Percentiles rank a stretch among this genome's conserved stretches.
phyloP scores from a whole-genome alignment of 2,888 invertebrate genomes.

The Lasioglossum villosulum region DNA sequence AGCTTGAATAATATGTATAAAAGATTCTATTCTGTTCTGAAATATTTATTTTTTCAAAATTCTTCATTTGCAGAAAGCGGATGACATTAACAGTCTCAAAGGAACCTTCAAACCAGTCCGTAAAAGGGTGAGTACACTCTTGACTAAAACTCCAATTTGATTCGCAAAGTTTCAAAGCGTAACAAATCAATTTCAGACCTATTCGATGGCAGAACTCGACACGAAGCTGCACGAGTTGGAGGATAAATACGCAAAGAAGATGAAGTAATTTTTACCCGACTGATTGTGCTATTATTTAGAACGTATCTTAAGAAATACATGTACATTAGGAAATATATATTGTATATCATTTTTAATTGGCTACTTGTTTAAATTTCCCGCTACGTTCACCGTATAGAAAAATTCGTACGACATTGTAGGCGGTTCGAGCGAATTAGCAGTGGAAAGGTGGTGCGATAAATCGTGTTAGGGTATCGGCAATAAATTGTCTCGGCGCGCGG shows the following conservation, averaged over 20 bases:
- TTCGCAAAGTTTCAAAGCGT: neutral
- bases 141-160: neutral
- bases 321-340: neutral
- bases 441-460: neutral
- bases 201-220: slow-evolving; percentile 78
- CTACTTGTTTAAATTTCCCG: neutral
- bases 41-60: slow-evolving; percentile 3
- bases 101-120: slow-evolving; percentile 66
- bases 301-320: slow-evolving; percentile 9
- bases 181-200: slow-evolving; percentile 76
- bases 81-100: slow-evolving; percentile 55
- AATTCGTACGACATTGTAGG: neutral
- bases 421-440: neutral
- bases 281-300: neutral
- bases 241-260: slow-evolving; percentile 75
- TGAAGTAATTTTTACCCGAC: slow-evolving; percentile 64
- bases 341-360: neutral
- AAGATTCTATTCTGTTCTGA: neutral
- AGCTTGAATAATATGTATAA: slow-evolving; percentile 11
- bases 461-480: neutral
- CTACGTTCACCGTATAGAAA: neutral
- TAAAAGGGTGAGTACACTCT: slow-evolving; percentile 75
- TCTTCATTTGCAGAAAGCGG: slow-evolving; percentile 56
- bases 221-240: slow-evolving; percentile 78
- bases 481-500: neutral